Evolutionary conservation across 1,140 invertebrate species (phyloP), one percentile per base, ranked within the genome.

Genomic region (Helicoverpa armigera): DNA sequence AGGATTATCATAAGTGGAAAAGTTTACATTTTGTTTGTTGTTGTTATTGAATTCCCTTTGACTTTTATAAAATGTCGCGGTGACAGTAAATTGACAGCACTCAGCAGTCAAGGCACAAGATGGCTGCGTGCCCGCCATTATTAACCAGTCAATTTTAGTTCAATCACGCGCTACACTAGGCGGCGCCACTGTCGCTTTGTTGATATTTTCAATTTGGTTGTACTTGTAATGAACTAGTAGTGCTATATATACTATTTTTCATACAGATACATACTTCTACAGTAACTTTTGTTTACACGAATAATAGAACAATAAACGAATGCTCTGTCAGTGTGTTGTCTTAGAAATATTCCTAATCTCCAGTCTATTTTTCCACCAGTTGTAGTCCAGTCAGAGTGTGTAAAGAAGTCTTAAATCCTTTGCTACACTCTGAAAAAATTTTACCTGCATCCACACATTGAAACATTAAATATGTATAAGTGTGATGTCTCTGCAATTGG

Each of bases 21-120:
- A 35, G 58, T 63, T 74, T 73, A 69, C n/a, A 43, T 58, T 86
- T 75, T 91, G 87, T 91, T 92, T 93, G 92, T 92, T 92, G 85
- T 92, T 90, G 89, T 90, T 90, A 88, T 90, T 90, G 87, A 74
- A 90, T 85, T 91, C 87, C 72, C 76, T 82, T 88, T 94, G 90
- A 92, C 92, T 91, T 91, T 89, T 87, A 48, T 86, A 89, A 87
- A 85, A 90, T 90, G 92, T 94, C 92, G 87, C 84, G 76, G 86
- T 94, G 93, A 94, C 93, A 93, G 88, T 86, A 88, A 88, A 89
- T 87, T 94, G 93, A 94, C 93, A 93, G 89, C 69, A 53, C 48
- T 53, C 69, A 54, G 81, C 87, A 86, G 82, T 87, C 88, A 90
- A 82, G 83, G 63, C 56, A 90, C 89, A 94, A 94, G 84, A 94